phyloP scores from a whole-genome alignment of 2,888 invertebrate species.

The Lasioglossum marginatum region DNA sequence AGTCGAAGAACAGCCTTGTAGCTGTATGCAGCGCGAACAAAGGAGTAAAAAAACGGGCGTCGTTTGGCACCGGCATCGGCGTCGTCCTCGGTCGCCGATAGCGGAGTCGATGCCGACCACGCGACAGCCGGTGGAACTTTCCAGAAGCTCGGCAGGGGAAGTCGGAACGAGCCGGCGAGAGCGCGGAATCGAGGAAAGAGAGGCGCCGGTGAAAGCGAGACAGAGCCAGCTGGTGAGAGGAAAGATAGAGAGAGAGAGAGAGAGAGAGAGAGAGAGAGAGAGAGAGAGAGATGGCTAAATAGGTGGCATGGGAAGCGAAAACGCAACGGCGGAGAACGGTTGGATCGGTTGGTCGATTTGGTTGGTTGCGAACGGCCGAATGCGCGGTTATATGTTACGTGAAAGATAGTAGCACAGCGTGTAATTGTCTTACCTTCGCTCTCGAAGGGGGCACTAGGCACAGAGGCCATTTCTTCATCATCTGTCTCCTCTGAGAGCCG shows the following conservation, averaged over 20 bases:
- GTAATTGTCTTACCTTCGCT: constrained; percentile 77
- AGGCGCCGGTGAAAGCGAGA: constrained; percentile 34
- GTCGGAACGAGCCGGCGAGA: constrained; percentile 39
- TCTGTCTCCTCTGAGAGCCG: constrained; percentile 77
- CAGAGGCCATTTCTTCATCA: constrained; percentile 83
- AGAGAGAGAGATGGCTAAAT: constrained; percentile 26
- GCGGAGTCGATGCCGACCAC: background rate
- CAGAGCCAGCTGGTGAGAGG: constrained; percentile 4
- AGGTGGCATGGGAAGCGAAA: constrained; percentile 48
- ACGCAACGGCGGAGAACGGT: constrained; percentile 51
- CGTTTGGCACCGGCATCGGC: background rate
- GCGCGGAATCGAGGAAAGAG: constrained; percentile 37
- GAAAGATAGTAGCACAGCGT: constrained; percentile 24
- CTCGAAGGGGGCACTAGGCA: constrained; percentile 79
- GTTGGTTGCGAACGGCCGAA: constrained; percentile 30
- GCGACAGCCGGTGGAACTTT: constrained; percentile 77
- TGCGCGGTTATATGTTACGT: constrained; percentile 26
- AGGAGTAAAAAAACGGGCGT: background rate
- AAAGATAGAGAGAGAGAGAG: constrained; percentile 15
- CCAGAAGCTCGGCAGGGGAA: constrained; percentile 73
- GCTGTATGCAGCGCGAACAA: background rate
- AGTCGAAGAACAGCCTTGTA: background rate
- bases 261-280: constrained; percentile 39
- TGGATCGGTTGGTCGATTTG: constrained; percentile 32
- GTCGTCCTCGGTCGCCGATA: background rate